Percentiles rank a stretch among this genome's conserved stretches.
These are phyloP conservation scores for Sarcophaga peregrina DNA, from an alignment of 1,140 invertebrate genomes.

Conservation along the genomic window DNA sequence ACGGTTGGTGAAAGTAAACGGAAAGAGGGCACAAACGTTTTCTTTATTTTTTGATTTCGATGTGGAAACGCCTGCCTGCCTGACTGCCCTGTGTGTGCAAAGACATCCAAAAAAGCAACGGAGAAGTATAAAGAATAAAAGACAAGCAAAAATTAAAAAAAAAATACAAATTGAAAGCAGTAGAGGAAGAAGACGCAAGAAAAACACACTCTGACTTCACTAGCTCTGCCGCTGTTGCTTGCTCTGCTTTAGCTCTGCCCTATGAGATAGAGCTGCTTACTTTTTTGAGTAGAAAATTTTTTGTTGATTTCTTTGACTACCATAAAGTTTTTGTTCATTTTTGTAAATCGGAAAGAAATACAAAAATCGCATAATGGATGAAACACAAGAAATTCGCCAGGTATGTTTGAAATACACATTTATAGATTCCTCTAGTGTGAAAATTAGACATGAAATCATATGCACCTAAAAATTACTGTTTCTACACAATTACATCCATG, in stretches of 20 bases:
- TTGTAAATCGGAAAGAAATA: constrained; percentile 22
- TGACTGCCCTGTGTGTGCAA: constrained; percentile 28
- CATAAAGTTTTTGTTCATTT: neutral
- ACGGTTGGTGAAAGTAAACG: constrained; percentile 33
- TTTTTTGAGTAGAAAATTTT: neutral
- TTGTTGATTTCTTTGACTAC: neutral
- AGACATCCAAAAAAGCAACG: constrained; percentile 3
- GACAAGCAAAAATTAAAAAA: neutral
- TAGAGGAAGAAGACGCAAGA: neutral
- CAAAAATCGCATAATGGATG: constrained; percentile 53
- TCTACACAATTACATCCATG: too few species aligned
- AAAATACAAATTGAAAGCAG: neutral
- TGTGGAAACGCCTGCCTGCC: constrained; percentile 34
- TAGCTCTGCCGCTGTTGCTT: constrained; percentile 1
- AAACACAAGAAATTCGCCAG: constrained; percentile 66
- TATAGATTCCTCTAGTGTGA: too few species aligned
- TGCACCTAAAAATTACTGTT: too few species aligned
- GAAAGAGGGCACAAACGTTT: constrained; percentile 28
- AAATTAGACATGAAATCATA: too few species aligned
- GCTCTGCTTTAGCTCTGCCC: constrained; percentile 11
- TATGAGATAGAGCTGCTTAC: neutral
- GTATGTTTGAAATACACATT: constrained; percentile 43
- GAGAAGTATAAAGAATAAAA: constrained; percentile 8
- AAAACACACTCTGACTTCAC: constrained; percentile 30
- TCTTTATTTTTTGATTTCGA: constrained; percentile 28